These are phyloP conservation scores for Lithodes maja DNA, from an alignment of 2,888 invertebrate genomes.

Conservation along the genomic window DNA sequence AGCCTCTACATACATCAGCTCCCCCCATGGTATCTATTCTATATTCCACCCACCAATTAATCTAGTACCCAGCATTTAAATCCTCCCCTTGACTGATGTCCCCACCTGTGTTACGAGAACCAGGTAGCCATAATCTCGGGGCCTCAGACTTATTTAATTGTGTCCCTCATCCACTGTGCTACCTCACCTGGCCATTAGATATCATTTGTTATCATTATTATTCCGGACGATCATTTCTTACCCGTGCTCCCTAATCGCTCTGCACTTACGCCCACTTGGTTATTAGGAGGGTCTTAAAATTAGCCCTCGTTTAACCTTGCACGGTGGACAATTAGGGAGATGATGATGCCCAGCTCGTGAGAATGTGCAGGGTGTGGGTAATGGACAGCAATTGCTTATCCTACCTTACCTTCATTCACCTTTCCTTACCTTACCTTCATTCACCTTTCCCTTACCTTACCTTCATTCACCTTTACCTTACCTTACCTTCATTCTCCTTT, in stretches of 20 bases:
- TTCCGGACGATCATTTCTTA: slow-evolving; percentile 50
- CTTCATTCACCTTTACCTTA: background rate
- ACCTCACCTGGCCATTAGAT: slow-evolving; percentile 40
- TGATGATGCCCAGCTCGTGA: slow-evolving; percentile 40
- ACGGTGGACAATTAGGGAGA: slow-evolving; percentile 35
- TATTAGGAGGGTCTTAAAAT: slow-evolving; percentile 39
- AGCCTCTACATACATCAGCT: no score
- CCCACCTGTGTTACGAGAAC: background rate
- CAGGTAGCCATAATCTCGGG: background rate
- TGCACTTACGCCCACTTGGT: slow-evolving; percentile 34
- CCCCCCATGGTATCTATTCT: no score
- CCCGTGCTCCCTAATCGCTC: slow-evolving; percentile 37
- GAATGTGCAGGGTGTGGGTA: slow-evolving; percentile 43
- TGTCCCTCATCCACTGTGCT: slow-evolving; percentile 32
- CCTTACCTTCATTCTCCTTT: background rate
- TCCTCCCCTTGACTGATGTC: background rate
- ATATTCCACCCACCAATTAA: background rate
- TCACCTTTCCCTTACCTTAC: background rate
- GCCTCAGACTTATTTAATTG: slow-evolving; percentile 33
- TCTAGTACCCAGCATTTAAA: background rate
- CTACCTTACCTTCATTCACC: slow-evolving; percentile 12
- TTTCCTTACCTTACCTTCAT: slow-evolving; percentile 19
- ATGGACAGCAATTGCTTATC: slow-evolving; percentile 16
- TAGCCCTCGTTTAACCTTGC: slow-evolving; percentile 47
- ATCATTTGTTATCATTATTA: slow-evolving; percentile 59